These are phyloP conservation scores for Lasioglossum malachurum DNA, from an alignment of 2,888 invertebrate genomes.

Conservation along the genomic window DNA sequence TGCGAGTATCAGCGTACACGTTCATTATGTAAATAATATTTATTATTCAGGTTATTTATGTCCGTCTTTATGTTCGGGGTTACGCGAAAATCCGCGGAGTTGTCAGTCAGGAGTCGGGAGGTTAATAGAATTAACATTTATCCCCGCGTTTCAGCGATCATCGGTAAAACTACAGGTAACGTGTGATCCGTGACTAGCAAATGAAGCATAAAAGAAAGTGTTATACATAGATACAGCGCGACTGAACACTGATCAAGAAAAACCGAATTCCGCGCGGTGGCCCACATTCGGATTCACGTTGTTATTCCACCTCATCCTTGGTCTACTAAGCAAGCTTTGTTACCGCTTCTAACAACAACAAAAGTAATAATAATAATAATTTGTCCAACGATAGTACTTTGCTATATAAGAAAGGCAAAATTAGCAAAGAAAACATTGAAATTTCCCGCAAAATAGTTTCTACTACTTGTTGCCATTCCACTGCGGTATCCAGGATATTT, in stretches of 20 bases:
- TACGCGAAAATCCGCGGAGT: neutral
- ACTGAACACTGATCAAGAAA: neutral
- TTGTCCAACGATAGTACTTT: neutral
- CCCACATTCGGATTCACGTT: conserved; percentile 23
- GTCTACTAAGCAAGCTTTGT: neutral
- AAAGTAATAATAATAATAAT: neutral
- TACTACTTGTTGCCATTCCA: conserved; percentile 70
- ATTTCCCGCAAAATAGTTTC: conserved; percentile 49
- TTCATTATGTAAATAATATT: neutral
- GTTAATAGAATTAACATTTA: conserved; percentile 11
- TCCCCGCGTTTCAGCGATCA: neutral
- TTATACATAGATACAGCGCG: neutral
- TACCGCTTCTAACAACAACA: neutral
- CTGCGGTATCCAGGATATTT: conserved; percentile 50
- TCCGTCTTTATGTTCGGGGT: neutral
- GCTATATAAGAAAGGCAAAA: neutral
- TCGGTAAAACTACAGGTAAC: neutral
- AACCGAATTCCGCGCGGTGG: conserved; percentile 27
- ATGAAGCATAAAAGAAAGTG: neutral
- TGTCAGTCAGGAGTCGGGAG: neutral
- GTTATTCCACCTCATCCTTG: conserved; percentile 26
- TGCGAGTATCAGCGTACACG: neutral
- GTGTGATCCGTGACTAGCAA: neutral
- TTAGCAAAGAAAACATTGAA: conserved; percentile 37
- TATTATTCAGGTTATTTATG: neutral